Base-by-base conservation (phyloP, 2,888 invertebrate genomes). In the Trachelus tabidus region DNA sequence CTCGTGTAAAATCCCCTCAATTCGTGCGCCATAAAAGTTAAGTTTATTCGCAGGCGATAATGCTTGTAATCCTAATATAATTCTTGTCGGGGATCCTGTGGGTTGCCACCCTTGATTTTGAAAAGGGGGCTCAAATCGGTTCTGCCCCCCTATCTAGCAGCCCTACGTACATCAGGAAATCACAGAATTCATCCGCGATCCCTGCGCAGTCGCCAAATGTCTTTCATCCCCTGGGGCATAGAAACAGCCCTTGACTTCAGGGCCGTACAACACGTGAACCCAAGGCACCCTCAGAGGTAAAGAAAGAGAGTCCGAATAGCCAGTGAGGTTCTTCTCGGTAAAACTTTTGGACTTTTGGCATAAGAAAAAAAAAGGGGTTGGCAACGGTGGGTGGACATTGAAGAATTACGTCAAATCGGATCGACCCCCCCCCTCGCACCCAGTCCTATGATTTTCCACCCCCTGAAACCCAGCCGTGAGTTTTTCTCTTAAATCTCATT, bases 1-100 rank as follows among this genome's bases (percentile, higher is more conserved):
- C 40, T 40, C 15, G 40, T 40, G 40, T 40, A 40, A 40, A 85
- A 84, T 85, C 87, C 87, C 85, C 85, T 77, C 86, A 86, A 88
- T 87, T 88, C 85, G 86, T 86, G 87, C 83, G 83, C 87, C 89
- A 90, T 91, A 91, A 91, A 91, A 91, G 90, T 91, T 90, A 89
- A 90, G 90, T 91, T 91, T 90, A 91, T 90, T 90, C 85, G 86
- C 81, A 86, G 88, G 89, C 88, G 90, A 91, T 91, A 91, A 91
- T 91, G 90, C 91, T 91, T 90, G 91, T 91, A 90, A 91, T 91
- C 90, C 90, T 88, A 91, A 90, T 91, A 91, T 91, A 90, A 91
- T 91, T 91, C 89, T 87, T 86, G 88, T 86, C 85, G 79, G 75
- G 81, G 84, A 85, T 87, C 87, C 85, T 80, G 83, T 81, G 76